phyloP scores from a whole-genome alignment of 2,797 vertebrate species.

The Hypotaenidia okinawae region DNA sequence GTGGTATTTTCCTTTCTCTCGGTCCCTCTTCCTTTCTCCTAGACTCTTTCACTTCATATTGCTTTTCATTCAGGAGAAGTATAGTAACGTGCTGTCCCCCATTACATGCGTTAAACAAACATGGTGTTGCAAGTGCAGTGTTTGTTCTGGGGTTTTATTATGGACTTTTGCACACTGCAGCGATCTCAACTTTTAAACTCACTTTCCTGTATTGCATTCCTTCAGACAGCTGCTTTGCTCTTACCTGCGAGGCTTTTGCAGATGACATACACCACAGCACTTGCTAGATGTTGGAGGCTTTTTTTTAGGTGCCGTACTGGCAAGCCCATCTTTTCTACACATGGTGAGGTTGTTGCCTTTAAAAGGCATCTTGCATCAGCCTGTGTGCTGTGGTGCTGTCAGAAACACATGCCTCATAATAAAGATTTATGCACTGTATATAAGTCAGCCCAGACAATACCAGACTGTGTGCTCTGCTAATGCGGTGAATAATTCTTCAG shows the following conservation, averaged over 20 bases:
- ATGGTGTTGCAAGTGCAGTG: not conserved
- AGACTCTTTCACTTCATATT: not conserved
- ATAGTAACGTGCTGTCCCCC: not conserved
- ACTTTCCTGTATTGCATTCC: not conserved
- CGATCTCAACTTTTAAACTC: not conserved
- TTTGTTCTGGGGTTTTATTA: not conserved
- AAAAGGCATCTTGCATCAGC: constrained; percentile 3
- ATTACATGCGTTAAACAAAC: not conserved
- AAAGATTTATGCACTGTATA: not conserved
- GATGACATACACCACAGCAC: not conserved
- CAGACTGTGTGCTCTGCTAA: not conserved
- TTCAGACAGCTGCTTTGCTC: not conserved
- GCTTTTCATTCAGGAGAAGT: not conserved
- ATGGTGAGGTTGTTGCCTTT: not conserved
- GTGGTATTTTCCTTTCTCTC: not conserved
- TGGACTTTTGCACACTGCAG: not conserved
- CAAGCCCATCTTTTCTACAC: not conserved
- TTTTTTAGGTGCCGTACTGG: not conserved
- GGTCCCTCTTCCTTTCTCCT: not conserved
- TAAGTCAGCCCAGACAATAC: not conserved
- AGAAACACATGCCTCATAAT: not conserved
- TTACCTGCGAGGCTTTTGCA: not conserved
- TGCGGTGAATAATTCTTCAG: not conserved
- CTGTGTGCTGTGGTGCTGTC: not conserved
- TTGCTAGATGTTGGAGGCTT: not conserved